Evolutionary conservation across 2,113 vertebrate species (phyloP), one percentile per base, ranked within the genome.

Genomic region (Microtus richardsoni): DNA sequence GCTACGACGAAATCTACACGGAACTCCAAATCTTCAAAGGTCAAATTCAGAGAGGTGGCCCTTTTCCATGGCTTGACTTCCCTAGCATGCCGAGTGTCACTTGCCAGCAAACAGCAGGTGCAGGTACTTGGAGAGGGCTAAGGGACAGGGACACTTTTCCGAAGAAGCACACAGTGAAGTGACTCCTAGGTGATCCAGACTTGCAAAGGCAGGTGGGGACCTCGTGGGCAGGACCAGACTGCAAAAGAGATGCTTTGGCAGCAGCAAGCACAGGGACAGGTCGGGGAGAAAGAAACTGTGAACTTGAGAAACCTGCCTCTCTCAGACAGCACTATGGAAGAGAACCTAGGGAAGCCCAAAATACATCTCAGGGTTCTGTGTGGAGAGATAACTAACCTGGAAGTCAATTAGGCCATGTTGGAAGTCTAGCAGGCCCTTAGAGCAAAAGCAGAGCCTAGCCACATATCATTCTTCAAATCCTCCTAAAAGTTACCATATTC

Each of bases 401-500:
- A 74, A 26, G n/a, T 36, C 47, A 41, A 5, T 9, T 11, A 70
- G 74, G 13, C 49, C 16, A 1, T 12, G 22, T 36, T 28, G 3
- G 9, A 12, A 26, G 33, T 71, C 93, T 16, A 24, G 52, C 16
- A 58, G 84, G 33, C 4, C 70, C 44, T 41, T 62, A 28, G 16
- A 16, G 52, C 36, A 89, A 88, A 75, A 85, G 12, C 41, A 47
- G 44, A 90, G 36, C 28, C 74, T 49, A 47, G 13, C 13, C 26
- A n/a, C 19, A 3, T 14, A 16, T 39, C 71, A 22, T 52, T 86
- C 22, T 75, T 84, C 33, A 13, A 89, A 75, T 74, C 26, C 47
- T 91, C 89, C 26, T 6, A 80, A 96, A 91, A 86, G 60, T 92
- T 58, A 68, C 66, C 41, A 77, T 64, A 91, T 85, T 95, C 52